Evolutionary conservation across 2,113 vertebrate genomes (phyloP).

Genomic region (Sinosuthora webbiana): DNA sequence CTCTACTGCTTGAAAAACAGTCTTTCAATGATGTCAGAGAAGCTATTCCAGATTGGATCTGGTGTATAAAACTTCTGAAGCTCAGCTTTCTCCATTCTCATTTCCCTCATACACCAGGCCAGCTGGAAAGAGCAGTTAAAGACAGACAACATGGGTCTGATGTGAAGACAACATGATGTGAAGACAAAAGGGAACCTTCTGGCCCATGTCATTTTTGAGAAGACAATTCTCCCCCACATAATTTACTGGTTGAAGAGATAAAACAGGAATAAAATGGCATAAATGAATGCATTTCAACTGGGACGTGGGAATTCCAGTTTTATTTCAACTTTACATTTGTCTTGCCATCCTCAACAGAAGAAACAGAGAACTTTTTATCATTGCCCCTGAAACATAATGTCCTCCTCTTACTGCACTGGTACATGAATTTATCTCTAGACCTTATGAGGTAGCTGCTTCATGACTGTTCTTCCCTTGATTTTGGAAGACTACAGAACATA

Average conservation of each 20-base stretch:
- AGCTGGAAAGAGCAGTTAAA: neutral
- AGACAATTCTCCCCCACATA: neutral
- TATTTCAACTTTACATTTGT: neutral
- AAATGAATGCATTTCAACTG: neutral
- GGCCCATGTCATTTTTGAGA: neutral
- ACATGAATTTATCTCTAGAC: neutral
- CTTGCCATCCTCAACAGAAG: neutral
- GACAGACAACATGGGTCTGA: neutral
- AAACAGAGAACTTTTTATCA: neutral
- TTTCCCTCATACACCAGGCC: neutral
- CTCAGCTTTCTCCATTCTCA: neutral
- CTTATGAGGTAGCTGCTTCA: neutral
- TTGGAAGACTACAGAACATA: neutral
- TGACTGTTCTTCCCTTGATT: neutral
- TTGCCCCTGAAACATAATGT: neutral
- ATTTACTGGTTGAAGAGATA: neutral
- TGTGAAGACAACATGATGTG: fast-evolving
- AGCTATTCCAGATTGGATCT: neutral
- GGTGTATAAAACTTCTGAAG: neutral
- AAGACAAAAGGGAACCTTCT: neutral
- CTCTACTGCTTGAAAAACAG: neutral
- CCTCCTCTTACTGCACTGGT: neutral
- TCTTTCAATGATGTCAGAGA: neutral
- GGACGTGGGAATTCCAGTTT: neutral
- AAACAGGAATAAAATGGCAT: neutral